phyloP scores from a whole-genome alignment of 2,888 invertebrate species.

The Meteorus cinctellus region DNA sequence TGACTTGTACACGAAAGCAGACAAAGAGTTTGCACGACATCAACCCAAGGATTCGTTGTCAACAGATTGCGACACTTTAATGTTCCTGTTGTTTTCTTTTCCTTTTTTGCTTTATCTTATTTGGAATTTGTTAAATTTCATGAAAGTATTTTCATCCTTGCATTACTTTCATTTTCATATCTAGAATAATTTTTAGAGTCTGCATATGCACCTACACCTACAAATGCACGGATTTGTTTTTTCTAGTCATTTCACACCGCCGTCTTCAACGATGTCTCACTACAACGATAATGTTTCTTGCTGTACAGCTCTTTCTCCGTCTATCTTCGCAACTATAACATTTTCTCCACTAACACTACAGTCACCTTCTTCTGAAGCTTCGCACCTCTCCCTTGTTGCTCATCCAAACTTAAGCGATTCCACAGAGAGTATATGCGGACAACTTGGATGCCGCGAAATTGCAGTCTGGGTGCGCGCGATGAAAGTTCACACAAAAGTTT shows the following conservation, averaged over 20 bases:
- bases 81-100: not conserved
- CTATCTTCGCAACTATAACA: slow-evolving; percentile 22
- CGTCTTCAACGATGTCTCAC: slow-evolving; percentile 22
- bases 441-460: slow-evolving; percentile 54
- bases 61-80: not conserved
- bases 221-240: too few species aligned
- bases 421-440: slow-evolving; percentile 30
- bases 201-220: too few species aligned
- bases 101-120: slow-evolving; percentile 32
- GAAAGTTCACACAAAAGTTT: slow-evolving; percentile 55
- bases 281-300: slow-evolving; percentile 39
- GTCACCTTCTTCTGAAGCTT: slow-evolving; percentile 34
- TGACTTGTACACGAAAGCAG: not conserved
- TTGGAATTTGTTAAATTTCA: slow-evolving; percentile 50
- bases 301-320: slow-evolving; percentile 33
- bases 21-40: not conserved
- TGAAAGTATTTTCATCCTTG: slow-evolving; percentile 13
- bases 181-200: not conserved
- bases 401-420: slow-evolving; percentile 52
- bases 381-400: slow-evolving; percentile 35
- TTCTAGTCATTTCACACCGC: slow-evolving; percentile 2
- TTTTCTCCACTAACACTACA: not conserved
- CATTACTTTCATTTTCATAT: slow-evolving; percentile 5
- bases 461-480: slow-evolving; percentile 37
- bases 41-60: not conserved